Conservation (phyloP, 2,113 vertebrate species). For the Callionymus lyra region DNA sequence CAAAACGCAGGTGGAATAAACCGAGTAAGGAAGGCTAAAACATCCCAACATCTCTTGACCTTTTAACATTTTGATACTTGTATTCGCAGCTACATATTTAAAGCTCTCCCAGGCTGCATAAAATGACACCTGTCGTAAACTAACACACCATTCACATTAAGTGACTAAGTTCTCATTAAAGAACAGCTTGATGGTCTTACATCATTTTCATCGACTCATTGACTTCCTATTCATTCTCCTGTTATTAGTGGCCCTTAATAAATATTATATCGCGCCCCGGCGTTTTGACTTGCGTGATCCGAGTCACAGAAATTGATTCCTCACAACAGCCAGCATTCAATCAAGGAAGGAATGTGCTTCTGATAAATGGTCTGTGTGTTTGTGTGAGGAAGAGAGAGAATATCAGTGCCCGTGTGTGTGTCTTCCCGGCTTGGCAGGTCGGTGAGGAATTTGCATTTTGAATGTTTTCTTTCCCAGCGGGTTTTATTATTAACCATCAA, state of each 20-base stretch:
- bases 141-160: too few relatives aligned
- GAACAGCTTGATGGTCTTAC: too few relatives aligned
- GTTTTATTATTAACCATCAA: conserved; percentile 49
- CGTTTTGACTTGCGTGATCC: conserved; percentile 23
- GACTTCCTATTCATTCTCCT: conserved; percentile 4
- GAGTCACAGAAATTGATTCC: conserved; percentile 48
- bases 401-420: conserved; percentile 10
- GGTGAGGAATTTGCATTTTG: conserved; percentile 60
- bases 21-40: too few relatives aligned
- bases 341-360: conserved; percentile 26
- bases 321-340: conserved; percentile 30
- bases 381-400: conserved; percentile 13
- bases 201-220: too few relatives aligned
- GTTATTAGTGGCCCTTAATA: conserved; percentile 31
- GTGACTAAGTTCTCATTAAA: too few relatives aligned
- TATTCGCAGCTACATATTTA: too few relatives aligned
- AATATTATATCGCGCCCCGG: conserved; percentile 37
- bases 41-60: too few relatives aligned
- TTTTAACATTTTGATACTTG: too few relatives aligned
- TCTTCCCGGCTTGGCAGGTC: conserved; percentile 4
- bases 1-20: too few relatives aligned
- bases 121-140: too few relatives aligned
- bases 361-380: conserved; percentile 16
- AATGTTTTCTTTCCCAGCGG: conserved; percentile 48
- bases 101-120: too few relatives aligned